Percentiles rank a stretch among this genome's conserved stretches.
Conservation (phyloP, 2,888 invertebrate species). For the Drosophila neutralis region DNA sequence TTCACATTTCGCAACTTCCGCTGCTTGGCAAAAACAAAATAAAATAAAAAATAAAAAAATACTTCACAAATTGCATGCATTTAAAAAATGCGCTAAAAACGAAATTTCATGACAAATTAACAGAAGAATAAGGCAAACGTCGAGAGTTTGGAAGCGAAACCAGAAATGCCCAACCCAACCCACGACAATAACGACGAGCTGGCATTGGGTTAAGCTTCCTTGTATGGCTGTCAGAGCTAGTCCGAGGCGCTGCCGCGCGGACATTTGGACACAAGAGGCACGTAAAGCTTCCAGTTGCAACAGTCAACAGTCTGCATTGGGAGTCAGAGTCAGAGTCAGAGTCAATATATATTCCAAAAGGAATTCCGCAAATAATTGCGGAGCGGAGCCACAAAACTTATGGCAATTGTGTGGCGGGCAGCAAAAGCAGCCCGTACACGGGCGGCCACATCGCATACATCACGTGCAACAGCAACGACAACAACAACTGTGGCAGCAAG, state of each 20-base stretch:
- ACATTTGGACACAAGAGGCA: constrained; percentile 42
- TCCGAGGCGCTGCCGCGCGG: constrained; percentile 47
- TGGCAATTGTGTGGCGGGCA: constrained; percentile 72
- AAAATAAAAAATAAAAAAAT: neutral
- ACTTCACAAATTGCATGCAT: constrained; percentile 40
- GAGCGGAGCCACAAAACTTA: constrained; percentile 71
- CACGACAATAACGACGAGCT: constrained; percentile 26
- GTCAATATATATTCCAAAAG: constrained; percentile 82
- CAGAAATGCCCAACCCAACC: constrained; percentile 44
- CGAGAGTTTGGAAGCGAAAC: constrained; percentile 16
- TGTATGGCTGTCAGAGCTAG: constrained; percentile 75
- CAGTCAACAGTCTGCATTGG: constrained; percentile 39
- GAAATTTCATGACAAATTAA: constrained; percentile 78
- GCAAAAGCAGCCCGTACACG: constrained; percentile 29
- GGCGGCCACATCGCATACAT: constrained; percentile 68
- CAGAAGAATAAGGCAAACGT: constrained; percentile 35
- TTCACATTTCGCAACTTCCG: constrained; percentile 2
- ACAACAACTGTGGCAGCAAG: constrained; percentile 29
- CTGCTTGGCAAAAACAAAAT: neutral
- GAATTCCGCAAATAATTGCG: constrained; percentile 83
- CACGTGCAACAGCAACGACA: constrained; percentile 65
- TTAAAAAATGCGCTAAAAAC: constrained; percentile 63
- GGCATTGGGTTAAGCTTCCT: constrained; percentile 68
- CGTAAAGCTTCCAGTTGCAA: constrained; percentile 34
- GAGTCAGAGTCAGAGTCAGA: constrained; percentile 43